Conservation (phyloP, 2,888 invertebrate genomes). For the Formica aserva region DNA sequence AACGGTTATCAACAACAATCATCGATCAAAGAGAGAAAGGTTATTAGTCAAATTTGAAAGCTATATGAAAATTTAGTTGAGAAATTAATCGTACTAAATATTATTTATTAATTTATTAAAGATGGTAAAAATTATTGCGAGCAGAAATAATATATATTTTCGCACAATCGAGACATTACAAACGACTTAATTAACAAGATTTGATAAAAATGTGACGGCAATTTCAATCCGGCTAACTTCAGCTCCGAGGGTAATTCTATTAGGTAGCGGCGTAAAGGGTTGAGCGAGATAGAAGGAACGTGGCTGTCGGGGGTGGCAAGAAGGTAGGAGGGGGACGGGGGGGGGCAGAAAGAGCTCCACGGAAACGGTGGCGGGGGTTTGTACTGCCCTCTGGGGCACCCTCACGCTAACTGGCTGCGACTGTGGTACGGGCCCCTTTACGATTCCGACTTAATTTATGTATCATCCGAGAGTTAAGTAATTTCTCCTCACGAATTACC, state of each 20-base stretch:
- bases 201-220: slow-evolving; percentile 82
- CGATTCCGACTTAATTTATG: slow-evolving; percentile 86
- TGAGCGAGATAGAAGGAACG: slow-evolving; percentile 70
- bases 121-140: background rate
- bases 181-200: slow-evolving; percentile 78
- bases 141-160: slow-evolving; percentile 9
- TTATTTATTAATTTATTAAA: background rate
- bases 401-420: slow-evolving; percentile 86
- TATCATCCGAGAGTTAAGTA: slow-evolving; percentile 86
- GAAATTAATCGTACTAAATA: background rate
- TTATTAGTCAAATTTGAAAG: background rate
- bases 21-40: background rate
- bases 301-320: slow-evolving; percentile 39
- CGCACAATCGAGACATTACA: slow-evolving; percentile 16
- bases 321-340: slow-evolving; percentile 56
- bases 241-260: slow-evolving; percentile 85
- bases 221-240: slow-evolving; percentile 84
- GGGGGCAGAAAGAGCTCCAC: slow-evolving; percentile 60
- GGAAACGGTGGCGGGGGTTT: slow-evolving; percentile 75
- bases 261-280: slow-evolving; percentile 85
- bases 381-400: slow-evolving; percentile 86
- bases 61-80: background rate
- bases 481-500: slow-evolving; percentile 85
- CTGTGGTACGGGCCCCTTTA: slow-evolving; percentile 84
- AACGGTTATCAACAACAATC: background rate